Conservation (phyloP, 2,797 vertebrate genomes). For the Hemibagrus guttatus region DNA sequence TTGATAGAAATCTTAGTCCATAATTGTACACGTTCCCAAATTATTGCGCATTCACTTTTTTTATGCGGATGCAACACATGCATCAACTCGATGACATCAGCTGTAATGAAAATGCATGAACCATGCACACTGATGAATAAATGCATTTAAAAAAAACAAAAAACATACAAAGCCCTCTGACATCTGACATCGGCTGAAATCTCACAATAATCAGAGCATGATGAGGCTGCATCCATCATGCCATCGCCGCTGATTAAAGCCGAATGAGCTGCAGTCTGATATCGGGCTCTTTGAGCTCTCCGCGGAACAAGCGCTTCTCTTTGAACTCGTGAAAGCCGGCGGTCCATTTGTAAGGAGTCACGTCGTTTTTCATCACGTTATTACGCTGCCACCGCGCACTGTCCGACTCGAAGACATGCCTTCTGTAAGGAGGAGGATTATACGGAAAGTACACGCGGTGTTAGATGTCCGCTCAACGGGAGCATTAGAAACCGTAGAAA, state of each 20-base stretch:
- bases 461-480: constrained; percentile 71
- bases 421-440: constrained; percentile 53
- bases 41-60: not conserved
- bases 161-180: constrained; percentile 8
- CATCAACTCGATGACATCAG: constrained; percentile 16
- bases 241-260: constrained; percentile 47
- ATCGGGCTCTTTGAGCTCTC: constrained; percentile 17
- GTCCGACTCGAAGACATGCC: constrained; percentile 25
- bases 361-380: constrained; percentile 56
- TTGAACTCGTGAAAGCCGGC: constrained; percentile 46
- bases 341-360: constrained; percentile 49
- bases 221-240: constrained; percentile 31
- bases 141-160: constrained; percentile 33
- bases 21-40: not conserved
- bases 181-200: not conserved
- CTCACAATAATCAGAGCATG: constrained; percentile 28
- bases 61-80: not conserved
- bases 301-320: constrained; percentile 26
- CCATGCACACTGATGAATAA: constrained; percentile 13
- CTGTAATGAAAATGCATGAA: constrained; percentile 31
- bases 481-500: constrained; percentile 84
- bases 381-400: constrained; percentile 35
- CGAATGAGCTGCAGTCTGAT: constrained; percentile 39
- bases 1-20: not conserved
- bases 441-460: constrained; percentile 60